Conservation (phyloP, 2,888 invertebrate genomes). For the Zhuqinia jingwanae region DNA sequence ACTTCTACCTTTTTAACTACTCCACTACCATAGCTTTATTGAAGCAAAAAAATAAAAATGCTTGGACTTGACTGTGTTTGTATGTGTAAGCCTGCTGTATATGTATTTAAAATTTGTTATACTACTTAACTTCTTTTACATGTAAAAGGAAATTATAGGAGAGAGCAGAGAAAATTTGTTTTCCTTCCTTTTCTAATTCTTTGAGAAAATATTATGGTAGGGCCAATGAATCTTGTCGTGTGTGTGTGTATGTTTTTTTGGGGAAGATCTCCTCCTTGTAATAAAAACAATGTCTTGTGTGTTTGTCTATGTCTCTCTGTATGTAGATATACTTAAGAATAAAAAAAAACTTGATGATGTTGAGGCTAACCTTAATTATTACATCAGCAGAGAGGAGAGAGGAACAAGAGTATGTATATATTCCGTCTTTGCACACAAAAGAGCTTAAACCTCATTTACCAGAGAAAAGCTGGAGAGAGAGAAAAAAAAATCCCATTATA, state of each 20-base stretch:
- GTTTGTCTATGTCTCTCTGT: too few relatives aligned
- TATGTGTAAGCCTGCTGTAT: too few relatives aligned
- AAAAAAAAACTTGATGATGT: slow-evolving; percentile 32
- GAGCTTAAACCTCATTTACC: slow-evolving; percentile 37
- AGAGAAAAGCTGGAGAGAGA: too few relatives aligned
- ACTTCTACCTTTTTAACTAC: slow-evolving; percentile 67
- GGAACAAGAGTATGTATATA: too few relatives aligned
- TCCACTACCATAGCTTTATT: too few relatives aligned
- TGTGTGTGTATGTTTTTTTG: too few relatives aligned
- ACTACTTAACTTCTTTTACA: too few relatives aligned
- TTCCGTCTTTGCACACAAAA: neutral
- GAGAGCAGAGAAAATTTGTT: slow-evolving; percentile 61
- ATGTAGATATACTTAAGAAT: neutral
- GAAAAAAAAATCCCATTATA: slow-evolving; percentile 43
- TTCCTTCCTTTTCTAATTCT: neutral
- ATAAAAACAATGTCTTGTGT: slow-evolving; percentile 12
- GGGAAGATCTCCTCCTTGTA: slow-evolving; percentile 3
- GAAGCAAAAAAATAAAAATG: too few relatives aligned
- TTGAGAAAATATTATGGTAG: slow-evolving; percentile 38
- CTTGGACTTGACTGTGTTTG: too few relatives aligned
- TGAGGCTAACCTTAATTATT: slow-evolving; percentile 72
- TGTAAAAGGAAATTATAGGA: slow-evolving; percentile 50
- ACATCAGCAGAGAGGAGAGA: slow-evolving; percentile 37
- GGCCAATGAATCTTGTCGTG: slow-evolving; percentile 63
- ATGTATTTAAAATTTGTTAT: too few relatives aligned